Base-by-base conservation (phyloP, 2,113 vertebrate genomes). In the Eira barbara region DNA sequence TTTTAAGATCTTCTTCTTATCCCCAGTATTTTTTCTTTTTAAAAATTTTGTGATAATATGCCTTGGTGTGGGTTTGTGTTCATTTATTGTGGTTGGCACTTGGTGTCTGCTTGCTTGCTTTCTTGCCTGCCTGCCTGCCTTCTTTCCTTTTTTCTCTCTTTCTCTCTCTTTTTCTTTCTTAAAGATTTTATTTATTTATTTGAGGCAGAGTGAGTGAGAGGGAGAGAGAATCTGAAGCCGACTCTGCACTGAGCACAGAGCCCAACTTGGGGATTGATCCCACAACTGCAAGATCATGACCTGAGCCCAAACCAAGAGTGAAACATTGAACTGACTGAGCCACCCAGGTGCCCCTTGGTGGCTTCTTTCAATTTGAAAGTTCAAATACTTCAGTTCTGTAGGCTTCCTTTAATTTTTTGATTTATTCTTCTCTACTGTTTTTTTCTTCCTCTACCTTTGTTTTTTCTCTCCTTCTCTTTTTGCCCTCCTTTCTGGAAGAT, bases 361-460 rank as follows among this genome's bases (percentile, higher is more conserved):
- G 18, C 39, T 23, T 71, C 76, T 88, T 92, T 88, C 23, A 57
- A 0, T 92, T 63, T 82, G 45, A 67, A 82, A 74, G 82, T 27
- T 81, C 17, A 74, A 39, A 42, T 71, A n/a, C 18, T 79, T 85
- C 29, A 84, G 23, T 83, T 83, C 39, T 76, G n/a, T 67, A 20
- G 34, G 3, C 59, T 81, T 95, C 29, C 29, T 49, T 49, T 78
- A 85, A 52, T 87, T 49, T 69, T 95, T 91, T 52, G 7, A 71
- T 49, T 45, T 95, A 52, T 90, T 95, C 52, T 59, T 76, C 74
- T 85, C 14, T 95, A 42, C 45, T 55, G 94, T 93, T 42, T 91
- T 55, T 78, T 94, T 78, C n/a, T 91, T 61, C 9, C 25, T 61
- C 59, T 61, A 27, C 59, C 59, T 61, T 71, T 71, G 14, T 57